phyloP scores from a whole-genome alignment of 2,888 invertebrate genomes.

The Pollenia angustigena region DNA sequence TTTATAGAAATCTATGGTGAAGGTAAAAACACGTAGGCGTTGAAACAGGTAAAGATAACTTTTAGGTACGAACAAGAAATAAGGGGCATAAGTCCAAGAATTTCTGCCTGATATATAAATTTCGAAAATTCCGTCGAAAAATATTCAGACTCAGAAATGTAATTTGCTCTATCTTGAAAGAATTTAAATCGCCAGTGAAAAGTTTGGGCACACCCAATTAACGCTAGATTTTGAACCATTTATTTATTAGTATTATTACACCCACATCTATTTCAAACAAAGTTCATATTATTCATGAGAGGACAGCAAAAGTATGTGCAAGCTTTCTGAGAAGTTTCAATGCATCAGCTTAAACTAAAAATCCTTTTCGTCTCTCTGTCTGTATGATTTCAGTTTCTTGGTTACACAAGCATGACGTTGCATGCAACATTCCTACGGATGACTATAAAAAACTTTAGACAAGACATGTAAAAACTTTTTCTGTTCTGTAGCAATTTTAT shows the following conservation, averaged over 20 bases:
- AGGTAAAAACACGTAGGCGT: too few species aligned
- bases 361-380: conserved; percentile 13
- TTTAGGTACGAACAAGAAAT: too few species aligned
- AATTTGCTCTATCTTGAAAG: too few species aligned
- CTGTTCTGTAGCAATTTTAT: conserved; percentile 24
- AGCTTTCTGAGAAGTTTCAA: conserved; percentile 71
- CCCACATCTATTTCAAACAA: not conserved
- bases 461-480: conserved; percentile 34
- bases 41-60: too few species aligned
- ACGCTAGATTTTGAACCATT: not conserved
- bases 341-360: conserved; percentile 66
- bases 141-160: too few species aligned
- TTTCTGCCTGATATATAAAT: too few species aligned
- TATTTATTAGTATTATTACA: not conserved
- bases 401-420: conserved; percentile 40
- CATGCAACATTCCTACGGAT: conserved; percentile 24
- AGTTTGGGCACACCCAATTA: too few species aligned
- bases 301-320: conserved; percentile 8
- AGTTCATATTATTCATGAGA: conserved; percentile 38
- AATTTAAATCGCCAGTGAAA: too few species aligned
- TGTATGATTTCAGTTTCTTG: conserved; percentile 11
- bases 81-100: too few species aligned
- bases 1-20: too few species aligned
- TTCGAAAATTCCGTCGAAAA: too few species aligned
- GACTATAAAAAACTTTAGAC: conserved; percentile 55